Evolutionary conservation across 2,113 vertebrate species (phyloP).

Genomic region (Talpa occidentalis): DNA sequence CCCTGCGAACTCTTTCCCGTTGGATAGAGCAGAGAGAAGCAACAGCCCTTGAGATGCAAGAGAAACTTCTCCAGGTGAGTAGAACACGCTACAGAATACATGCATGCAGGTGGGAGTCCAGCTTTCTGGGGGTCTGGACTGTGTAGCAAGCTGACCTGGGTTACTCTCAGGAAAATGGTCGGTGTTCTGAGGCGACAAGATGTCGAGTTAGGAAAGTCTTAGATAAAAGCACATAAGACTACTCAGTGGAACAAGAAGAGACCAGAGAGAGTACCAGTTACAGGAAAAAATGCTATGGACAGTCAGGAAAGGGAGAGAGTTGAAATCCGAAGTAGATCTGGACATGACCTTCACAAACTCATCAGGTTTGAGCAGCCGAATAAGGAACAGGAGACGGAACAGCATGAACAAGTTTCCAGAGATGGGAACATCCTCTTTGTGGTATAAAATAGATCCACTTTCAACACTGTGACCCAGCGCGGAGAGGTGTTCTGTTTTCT

Average conservation of each 20-base stretch:
- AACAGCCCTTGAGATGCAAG: slow-evolving; percentile 84
- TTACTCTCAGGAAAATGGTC: background rate
- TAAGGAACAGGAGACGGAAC: background rate
- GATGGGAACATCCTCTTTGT: background rate
- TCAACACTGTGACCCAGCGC: background rate
- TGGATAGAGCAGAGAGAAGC: slow-evolving; percentile 84
- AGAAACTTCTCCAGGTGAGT: slow-evolving; percentile 91
- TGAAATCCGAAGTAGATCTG: background rate
- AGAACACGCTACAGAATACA: fast-evolving
- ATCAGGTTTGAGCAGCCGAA: background rate
- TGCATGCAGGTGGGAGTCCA: background rate
- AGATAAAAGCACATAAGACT: background rate
- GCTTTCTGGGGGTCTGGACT: background rate
- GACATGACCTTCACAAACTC: background rate
- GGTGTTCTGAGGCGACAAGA: background rate
- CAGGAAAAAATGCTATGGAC: background rate
- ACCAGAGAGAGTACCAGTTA: background rate
- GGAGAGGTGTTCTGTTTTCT: background rate
- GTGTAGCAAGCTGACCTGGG: background rate
- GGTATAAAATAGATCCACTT: background rate
- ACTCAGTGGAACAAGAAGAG: background rate
- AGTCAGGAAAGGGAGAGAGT: background rate
- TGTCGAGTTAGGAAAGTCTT: background rate
- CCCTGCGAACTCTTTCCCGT: slow-evolving; percentile 88
- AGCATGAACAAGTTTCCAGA: background rate